Conservation (phyloP, 2,888 invertebrate species). For the Hypomecis atomaria region DNA sequence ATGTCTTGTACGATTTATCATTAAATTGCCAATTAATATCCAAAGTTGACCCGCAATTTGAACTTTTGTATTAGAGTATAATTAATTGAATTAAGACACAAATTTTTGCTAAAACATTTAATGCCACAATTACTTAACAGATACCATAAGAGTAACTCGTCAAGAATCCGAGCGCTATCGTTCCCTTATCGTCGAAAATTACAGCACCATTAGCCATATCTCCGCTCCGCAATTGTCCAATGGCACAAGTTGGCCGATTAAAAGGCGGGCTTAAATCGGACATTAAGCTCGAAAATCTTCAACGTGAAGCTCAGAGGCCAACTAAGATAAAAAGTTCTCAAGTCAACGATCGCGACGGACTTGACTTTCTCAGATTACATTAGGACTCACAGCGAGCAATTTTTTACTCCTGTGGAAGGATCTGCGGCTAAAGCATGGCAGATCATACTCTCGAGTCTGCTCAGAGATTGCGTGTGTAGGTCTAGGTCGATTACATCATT, state of each 20-base stretch:
- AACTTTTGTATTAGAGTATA: too few relatives aligned
- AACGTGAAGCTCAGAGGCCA: slow-evolving; percentile 48
- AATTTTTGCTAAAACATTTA: slow-evolving; percentile 19
- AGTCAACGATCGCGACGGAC: slow-evolving; percentile 49
- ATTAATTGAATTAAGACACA: slow-evolving; percentile 2
- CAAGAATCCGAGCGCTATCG: slow-evolving; percentile 40
- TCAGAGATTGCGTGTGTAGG: slow-evolving; percentile 50
- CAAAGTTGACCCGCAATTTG: too few relatives aligned
- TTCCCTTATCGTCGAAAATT: slow-evolving; percentile 61
- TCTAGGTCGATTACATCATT: slow-evolving; percentile 54
- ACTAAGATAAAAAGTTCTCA: slow-evolving; percentile 63
- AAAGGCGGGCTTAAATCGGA: slow-evolving; percentile 59
- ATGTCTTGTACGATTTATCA: too few relatives aligned
- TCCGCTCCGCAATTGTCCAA: slow-evolving; percentile 62
- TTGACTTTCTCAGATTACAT: slow-evolving; percentile 39
- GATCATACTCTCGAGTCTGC: slow-evolving; percentile 55
- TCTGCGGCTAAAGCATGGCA: slow-evolving; percentile 67
- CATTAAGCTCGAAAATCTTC: slow-evolving; percentile 57
- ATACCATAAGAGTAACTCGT: slow-evolving; percentile 40
- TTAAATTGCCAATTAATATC: too few relatives aligned
- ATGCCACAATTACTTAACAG: slow-evolving; percentile 35
- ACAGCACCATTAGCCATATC: slow-evolving; percentile 63
- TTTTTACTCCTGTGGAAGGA: slow-evolving; percentile 56
- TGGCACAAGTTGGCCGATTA: slow-evolving; percentile 71
- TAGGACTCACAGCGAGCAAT: slow-evolving; percentile 52